phyloP scores from a whole-genome alignment of 2,797 vertebrate species.

The Clarias pachynema region DNA sequence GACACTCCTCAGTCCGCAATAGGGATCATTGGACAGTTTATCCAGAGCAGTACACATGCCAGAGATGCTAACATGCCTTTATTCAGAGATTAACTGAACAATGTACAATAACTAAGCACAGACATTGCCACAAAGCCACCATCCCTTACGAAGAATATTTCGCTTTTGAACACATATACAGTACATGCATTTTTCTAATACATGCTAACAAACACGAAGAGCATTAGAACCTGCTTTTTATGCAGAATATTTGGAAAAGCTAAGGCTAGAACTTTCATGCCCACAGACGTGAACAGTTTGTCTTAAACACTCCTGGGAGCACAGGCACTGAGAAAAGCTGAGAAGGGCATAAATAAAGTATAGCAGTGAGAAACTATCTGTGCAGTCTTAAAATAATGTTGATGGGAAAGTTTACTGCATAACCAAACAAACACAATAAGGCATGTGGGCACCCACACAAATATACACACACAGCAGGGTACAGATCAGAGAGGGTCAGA shows the following conservation, averaged over 20 bases:
- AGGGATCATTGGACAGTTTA: background rate
- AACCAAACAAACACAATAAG: background rate
- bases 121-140: background rate
- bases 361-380: slow-evolving; percentile 12
- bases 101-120: slow-evolving; percentile 10
- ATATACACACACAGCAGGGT: background rate
- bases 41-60: background rate
- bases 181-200: background rate
- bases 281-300: background rate
- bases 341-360: slow-evolving; percentile 11
- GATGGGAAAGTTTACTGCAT: slow-evolving; percentile 24
- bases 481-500: background rate
- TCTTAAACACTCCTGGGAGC: slow-evolving; percentile 6
- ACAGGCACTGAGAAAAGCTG: background rate
- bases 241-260: background rate
- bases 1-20: slow-evolving; percentile 16
- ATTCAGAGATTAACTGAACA: slow-evolving; percentile 24
- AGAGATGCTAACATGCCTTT: slow-evolving; percentile 6
- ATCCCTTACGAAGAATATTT: background rate
- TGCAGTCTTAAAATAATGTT: background rate
- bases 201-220: background rate
- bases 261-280: background rate
- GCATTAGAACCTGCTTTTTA: background rate
- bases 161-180: background rate
- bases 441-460: background rate